Conservation (phyloP, 2,113 vertebrate species). For the Vanacampus margaritifer region DNA sequence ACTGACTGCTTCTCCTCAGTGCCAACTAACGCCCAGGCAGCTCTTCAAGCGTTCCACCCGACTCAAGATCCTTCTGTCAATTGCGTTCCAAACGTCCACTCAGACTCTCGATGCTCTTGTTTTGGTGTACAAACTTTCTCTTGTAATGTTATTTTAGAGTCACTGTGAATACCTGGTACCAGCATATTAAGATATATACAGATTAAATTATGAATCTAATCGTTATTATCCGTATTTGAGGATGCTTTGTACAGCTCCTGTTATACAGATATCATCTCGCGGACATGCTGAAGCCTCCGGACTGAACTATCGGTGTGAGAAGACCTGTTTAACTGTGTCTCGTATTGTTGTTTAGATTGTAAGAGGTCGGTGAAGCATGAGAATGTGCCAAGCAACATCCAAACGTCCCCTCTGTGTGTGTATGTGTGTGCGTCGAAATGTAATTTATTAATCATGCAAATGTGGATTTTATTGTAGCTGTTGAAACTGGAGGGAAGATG, state of each 20-base stretch:
- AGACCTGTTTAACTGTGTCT: conserved; percentile 61
- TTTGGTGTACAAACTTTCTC: conserved; percentile 67
- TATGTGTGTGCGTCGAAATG: conserved; percentile 48
- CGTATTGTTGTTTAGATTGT: conserved; percentile 71
- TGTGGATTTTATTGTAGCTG: conserved; percentile 73
- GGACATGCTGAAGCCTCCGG: conserved; percentile 49
- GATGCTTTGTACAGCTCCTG: conserved; percentile 65
- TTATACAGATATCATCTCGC: conserved; percentile 47
- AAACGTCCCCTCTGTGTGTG: conserved; percentile 53
- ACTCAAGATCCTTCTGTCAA: conserved; percentile 23
- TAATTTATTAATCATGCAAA: conserved; percentile 76
- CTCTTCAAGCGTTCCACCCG: conserved; percentile 32
- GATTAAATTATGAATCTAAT: conserved; percentile 69
- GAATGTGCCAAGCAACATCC: conserved; percentile 66
- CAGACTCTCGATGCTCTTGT: conserved; percentile 47
- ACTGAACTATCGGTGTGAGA: conserved; percentile 45
- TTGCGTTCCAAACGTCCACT: conserved; percentile 56
- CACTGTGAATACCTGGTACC: conserved; percentile 81
- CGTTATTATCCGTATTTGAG: conserved; percentile 63
- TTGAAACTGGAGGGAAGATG: conserved; percentile 54
- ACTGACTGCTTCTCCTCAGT: conserved; percentile 52
- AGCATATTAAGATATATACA: conserved; percentile 76
- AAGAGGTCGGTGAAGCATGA: conserved; percentile 64
- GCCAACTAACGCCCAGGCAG: conserved; percentile 62
- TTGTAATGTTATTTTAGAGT: conserved; percentile 73